Base-by-base conservation (phyloP, 2,113 vertebrate species). In the Hoplias malabaricus region DNA sequence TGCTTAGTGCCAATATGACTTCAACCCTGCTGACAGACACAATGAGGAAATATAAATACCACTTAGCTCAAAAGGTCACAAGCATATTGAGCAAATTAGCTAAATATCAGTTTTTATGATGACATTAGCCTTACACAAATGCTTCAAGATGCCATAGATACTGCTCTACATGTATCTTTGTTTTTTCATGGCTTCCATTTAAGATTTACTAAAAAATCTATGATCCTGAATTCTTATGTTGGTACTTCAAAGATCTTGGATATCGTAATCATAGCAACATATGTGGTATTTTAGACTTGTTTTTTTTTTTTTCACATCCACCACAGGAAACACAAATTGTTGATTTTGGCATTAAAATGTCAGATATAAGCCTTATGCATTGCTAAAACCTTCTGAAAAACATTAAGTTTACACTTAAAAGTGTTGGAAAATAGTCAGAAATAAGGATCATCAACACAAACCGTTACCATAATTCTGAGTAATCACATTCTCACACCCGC, bases 41-140 rank as follows among this genome's bases (percentile, higher is more conserved):
- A 53, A 77, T 29, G n/a, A 68, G 40, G 70, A 78, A 63, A 71
- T 75, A 71, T 70, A 75, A 70, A 74, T 71, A 70, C 59, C 71
- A 57, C 57, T 70, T 75, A 57, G 56, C 57, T 69, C 59, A 56
- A 82, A 79, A 81, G 76, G 75, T 84, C 75, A 81, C 27, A 12
- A 61, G 54, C 34, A 72, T 69, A 83, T 63, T 72, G 46, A 83
- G 69, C 69, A 75, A 73, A 75, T 81, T 75, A 78, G 42, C 27
- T 1, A 71, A 73, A 84, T 73, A 73, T 69, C 63, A 54, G 27
- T 27, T 57, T 66, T 66, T 67, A 61, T 76, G 43, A 68, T 70
- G 53, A 72, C 70, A 75, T 82, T 78, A 80, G 48, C 50, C 53
- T 82, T 67, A 48, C 40, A 53, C 34, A 59, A 73, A 73, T 69